phyloP scores from a whole-genome alignment of 2,113 vertebrate species.

The Odocoileus virginianus region DNA sequence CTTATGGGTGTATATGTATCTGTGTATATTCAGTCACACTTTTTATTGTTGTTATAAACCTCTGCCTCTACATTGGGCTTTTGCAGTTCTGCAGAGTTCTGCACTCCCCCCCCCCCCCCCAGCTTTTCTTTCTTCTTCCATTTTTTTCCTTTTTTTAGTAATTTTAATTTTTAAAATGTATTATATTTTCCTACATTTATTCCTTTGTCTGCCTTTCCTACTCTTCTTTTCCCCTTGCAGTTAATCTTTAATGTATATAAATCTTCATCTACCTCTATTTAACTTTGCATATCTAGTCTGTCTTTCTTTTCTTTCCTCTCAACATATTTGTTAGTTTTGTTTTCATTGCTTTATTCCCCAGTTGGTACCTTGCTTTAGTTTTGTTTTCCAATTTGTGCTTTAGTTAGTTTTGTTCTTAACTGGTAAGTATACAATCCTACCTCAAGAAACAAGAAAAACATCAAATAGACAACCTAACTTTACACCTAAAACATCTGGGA shows the following conservation, averaged over 20 bases:
- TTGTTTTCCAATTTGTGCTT: background rate
- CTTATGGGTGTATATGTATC: background rate
- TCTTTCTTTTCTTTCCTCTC: background rate
- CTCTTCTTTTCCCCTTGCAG: background rate
- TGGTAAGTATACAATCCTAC: background rate
- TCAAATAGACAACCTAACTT: background rate
- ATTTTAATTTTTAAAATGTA: background rate
- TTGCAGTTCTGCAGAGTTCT: background rate
- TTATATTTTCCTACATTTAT: background rate
- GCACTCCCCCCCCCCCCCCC: rapidly evolving
- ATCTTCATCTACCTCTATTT: background rate
- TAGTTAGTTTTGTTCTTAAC: background rate
- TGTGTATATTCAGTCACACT: background rate
- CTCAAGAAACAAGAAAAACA: background rate
- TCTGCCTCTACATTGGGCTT: background rate
- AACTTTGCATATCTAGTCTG: background rate
- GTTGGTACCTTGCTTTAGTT: background rate
- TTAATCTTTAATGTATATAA: background rate
- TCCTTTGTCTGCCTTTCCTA: background rate
- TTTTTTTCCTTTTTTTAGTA: background rate
- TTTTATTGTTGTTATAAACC: background rate
- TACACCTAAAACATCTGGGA: background rate
- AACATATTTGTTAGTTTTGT: background rate
- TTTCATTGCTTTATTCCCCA: background rate
- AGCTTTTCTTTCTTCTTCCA: background rate